A percentile compares a stretch with the other conserved stretches of the same genome.
Evolutionary conservation across 2,113 vertebrate species (phyloP).

Genomic region (Tachysurus fulvidraco): DNA sequence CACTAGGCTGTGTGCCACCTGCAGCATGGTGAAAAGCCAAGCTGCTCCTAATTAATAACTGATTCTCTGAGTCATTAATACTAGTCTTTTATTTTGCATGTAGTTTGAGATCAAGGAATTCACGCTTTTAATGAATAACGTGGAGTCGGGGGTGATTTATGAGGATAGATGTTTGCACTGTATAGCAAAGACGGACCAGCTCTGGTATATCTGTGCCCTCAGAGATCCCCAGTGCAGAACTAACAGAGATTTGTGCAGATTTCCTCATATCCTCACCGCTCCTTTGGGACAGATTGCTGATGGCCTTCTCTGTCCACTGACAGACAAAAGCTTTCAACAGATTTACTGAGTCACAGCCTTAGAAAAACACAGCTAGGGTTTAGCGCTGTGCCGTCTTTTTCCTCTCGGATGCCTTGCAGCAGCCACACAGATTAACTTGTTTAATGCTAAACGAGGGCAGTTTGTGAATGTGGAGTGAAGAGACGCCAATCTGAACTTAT

Average conservation of each 20-base stretch:
- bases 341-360: constrained; percentile 39
- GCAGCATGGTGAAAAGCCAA: neutral
- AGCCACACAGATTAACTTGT: constrained; percentile 45
- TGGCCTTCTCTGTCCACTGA: constrained; percentile 37
- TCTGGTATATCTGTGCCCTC: neutral
- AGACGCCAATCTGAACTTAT: constrained; percentile 29
- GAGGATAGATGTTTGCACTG: neutral
- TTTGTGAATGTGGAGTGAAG: constrained; percentile 34
- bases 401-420: constrained; percentile 26
- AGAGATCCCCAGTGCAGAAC: constrained; percentile 9
- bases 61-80: neutral
- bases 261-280: constrained; percentile 33
- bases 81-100: neutral
- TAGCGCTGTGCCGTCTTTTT: constrained; percentile 11
- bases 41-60: constrained; percentile 16
- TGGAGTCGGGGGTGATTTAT: neutral
- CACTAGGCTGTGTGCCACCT: neutral
- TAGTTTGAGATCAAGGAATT: neutral
- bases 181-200: neutral
- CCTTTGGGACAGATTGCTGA: constrained; percentile 35
- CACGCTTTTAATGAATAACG: neutral
- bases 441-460: constrained; percentile 47
- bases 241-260: constrained; percentile 44
- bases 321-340: constrained; percentile 34
- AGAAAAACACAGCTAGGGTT: constrained; percentile 16